These are phyloP conservation scores for Etia nguti DNA, from an alignment of 2,113 vertebrate genomes.

Conservation along the genomic window DNA sequence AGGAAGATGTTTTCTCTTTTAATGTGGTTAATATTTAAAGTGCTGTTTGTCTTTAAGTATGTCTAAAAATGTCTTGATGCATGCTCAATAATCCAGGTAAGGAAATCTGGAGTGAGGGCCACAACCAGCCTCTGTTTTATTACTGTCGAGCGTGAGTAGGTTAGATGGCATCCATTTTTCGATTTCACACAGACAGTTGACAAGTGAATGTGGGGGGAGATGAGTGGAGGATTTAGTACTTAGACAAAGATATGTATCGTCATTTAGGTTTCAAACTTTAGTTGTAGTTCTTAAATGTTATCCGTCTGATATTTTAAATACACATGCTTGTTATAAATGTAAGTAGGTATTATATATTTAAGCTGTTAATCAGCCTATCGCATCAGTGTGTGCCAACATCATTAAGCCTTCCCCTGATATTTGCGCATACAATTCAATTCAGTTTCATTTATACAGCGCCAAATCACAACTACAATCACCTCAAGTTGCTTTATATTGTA, in stretches of 20 bases:
- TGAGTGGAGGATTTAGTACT: background rate
- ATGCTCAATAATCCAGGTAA: background rate
- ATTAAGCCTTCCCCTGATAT: accelerated
- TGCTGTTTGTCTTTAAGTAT: background rate
- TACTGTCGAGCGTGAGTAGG: background rate
- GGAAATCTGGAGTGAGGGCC: background rate
- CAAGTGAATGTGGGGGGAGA: background rate
- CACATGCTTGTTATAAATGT: background rate
- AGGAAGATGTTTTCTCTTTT: background rate
- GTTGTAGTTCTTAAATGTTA: too few relatives aligned
- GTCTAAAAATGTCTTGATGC: background rate
- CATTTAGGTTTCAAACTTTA: background rate
- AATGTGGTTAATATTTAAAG: background rate
- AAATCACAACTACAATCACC: background rate
- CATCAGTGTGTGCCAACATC: background rate
- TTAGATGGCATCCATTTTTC: background rate
- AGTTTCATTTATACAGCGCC: accelerated
- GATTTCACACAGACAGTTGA: background rate
- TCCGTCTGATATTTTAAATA: background rate
- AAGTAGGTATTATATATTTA: accelerated
- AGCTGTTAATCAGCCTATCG: background rate
- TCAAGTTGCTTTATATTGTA: background rate
- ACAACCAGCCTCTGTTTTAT: background rate
- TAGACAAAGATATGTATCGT: background rate
- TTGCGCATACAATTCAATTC: background rate